Percentiles rank a stretch among this genome's conserved stretches.
phyloP scores from a whole-genome alignment of 2,113 vertebrate genomes.

The Ochotona curzoniae region DNA sequence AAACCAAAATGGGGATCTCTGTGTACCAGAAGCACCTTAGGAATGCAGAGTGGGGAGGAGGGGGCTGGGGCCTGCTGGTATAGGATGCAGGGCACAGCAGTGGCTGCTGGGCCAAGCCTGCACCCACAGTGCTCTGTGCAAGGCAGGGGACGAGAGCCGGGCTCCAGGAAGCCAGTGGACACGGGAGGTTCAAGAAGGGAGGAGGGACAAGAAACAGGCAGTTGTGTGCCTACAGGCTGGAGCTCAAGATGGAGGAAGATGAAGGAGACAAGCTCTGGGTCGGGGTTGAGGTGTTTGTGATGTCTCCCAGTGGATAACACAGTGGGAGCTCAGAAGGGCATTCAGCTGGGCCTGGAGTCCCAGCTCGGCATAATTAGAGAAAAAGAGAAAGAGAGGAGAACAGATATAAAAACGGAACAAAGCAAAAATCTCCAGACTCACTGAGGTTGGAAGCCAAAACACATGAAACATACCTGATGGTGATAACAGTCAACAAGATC shows the following conservation, averaged over 20 bases:
- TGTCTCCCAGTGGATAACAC: not conserved
- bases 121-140: not conserved
- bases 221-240: not conserved
- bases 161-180: not conserved
- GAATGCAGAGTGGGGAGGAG: not conserved
- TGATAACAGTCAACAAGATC: constrained; percentile 10
- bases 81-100: not conserved
- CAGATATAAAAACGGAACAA: constrained; percentile 13
- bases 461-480: not conserved
- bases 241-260: not conserved
- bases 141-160: not conserved
- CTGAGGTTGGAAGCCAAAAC: constrained; percentile 31
- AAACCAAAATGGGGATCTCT: constrained; percentile 21
- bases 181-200: constrained; percentile 2
- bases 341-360: not conserved
- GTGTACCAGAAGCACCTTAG: not conserved
- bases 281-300: not conserved
- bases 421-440: not conserved
- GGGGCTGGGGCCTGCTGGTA: not conserved
- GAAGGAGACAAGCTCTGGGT: constrained; percentile 18
- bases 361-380: not conserved
- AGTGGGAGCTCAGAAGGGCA: not conserved
- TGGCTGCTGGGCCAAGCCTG: not conserved
- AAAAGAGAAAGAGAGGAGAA: not conserved
- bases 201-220: not conserved